Conservation (phyloP, 2,888 invertebrate species). For the Apocheima hispidaria region DNA sequence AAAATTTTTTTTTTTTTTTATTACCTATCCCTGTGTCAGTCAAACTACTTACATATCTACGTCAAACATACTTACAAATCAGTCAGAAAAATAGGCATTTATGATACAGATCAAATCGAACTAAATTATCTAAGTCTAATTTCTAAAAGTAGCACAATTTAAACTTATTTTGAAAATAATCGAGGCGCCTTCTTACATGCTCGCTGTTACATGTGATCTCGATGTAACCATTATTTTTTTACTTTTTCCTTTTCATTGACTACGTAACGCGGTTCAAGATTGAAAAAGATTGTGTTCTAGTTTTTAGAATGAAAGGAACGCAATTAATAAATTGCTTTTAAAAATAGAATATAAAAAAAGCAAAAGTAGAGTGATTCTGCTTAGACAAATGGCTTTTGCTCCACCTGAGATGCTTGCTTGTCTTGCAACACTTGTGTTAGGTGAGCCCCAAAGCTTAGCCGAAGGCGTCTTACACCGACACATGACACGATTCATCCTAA, state of each 20-base stretch:
- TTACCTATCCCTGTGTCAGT: no score
- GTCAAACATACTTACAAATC: no score
- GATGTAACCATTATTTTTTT: constrained; percentile 16
- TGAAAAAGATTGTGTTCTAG: constrained; percentile 4
- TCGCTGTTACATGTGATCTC: constrained; percentile 14
- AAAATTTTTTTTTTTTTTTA: no score
- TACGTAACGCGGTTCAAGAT: constrained; percentile 17
- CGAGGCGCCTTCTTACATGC: neutral
- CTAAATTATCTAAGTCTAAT: no score
- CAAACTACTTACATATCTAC: no score
- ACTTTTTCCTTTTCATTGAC: constrained; percentile 5
- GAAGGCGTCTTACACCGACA: no score
- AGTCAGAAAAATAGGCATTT: no score
- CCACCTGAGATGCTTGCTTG: no score
- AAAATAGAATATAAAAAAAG: neutral
- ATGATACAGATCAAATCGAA: no score
- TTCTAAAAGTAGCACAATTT: neutral
- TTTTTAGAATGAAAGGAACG: constrained; percentile 12
- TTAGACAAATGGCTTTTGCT: neutral
- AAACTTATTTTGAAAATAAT: neutral
- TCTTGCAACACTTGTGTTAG: no score
- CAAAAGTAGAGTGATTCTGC: neutral
- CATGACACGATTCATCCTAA: no score
- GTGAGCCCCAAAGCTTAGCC: no score
- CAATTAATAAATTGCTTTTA: constrained; percentile 1